phyloP scores from a whole-genome alignment of 2,888 invertebrate genomes.

The Thereva unica region DNA sequence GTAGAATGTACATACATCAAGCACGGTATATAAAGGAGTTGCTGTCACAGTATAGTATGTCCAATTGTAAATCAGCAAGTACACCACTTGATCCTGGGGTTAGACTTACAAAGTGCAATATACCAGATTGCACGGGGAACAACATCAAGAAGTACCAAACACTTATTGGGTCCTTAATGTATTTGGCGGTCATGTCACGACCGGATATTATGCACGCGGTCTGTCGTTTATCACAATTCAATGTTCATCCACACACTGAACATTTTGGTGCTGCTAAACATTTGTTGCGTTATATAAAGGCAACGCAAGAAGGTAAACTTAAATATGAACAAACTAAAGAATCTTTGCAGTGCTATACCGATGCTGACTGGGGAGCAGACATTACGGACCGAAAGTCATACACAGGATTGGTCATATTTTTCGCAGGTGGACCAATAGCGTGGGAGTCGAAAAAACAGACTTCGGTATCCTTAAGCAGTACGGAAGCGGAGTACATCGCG shows the following conservation, averaged over 20 bases:
- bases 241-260: conserved; percentile 41
- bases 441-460: conserved; percentile 41
- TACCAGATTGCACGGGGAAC: conserved; percentile 26
- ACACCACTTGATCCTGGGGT: conserved; percentile 38
- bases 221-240: conserved; percentile 41
- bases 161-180: conserved; percentile 39
- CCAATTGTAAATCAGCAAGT: conserved; percentile 11
- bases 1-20: not conserved
- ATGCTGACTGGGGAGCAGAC: conserved; percentile 43
- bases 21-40: conserved; percentile 25
- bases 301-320: conserved; percentile 29
- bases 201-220: conserved; percentile 43
- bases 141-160: conserved; percentile 41
- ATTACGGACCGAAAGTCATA: conserved; percentile 37
- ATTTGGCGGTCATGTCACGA: conserved; percentile 38
- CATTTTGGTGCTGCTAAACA: conserved; percentile 40
- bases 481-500: conserved; percentile 39
- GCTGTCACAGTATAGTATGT: conserved; percentile 18
- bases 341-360: conserved; percentile 34
- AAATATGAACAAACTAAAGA: conserved; percentile 19
- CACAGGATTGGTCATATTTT: conserved; percentile 27
- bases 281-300: conserved; percentile 38
- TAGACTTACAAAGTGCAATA: conserved; percentile 33
- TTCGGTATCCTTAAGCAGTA: conserved; percentile 40
- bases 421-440: conserved; percentile 11